Percentiles rank a stretch among this genome's conserved stretches.
Evolutionary conservation across 2,797 vertebrate genomes (phyloP).

Genomic region (Sebastes goodei): DNA sequence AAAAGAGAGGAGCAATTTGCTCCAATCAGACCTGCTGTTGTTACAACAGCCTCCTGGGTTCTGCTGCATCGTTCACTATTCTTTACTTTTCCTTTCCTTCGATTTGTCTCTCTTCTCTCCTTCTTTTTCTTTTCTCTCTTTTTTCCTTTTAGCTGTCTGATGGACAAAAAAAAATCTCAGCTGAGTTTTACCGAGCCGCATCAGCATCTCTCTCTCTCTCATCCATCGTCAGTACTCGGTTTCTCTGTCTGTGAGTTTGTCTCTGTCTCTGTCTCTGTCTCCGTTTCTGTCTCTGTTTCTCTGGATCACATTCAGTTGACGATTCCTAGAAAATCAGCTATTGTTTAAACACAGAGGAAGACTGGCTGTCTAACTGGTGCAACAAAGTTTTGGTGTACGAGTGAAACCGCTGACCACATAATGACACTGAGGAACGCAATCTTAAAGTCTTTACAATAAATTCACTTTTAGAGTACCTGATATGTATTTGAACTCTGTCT

Average conservation of each 20-base stretch:
- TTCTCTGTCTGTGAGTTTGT: constrained; percentile 4
- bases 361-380: constrained; percentile 32
- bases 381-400: constrained; percentile 55
- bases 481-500: constrained; percentile 52
- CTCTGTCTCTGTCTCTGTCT: background rate
- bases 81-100: background rate
- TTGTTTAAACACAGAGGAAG: constrained; percentile 70
- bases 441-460: constrained; percentile 72
- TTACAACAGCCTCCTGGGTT: constrained; percentile 24
- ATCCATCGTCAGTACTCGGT: background rate
- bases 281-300: constrained; percentile 10
- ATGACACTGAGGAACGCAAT: constrained; percentile 72
- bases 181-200: background rate
- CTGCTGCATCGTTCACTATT: constrained; percentile 4
- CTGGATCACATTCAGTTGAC: constrained; percentile 7
- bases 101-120: background rate
- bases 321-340: constrained; percentile 68
- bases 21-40: constrained; percentile 53
- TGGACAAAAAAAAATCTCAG: background rate
- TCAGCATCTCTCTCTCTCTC: constrained; percentile 9
- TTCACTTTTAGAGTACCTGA: constrained; percentile 74
- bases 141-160: background rate
- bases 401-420: constrained; percentile 76
- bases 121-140: background rate
- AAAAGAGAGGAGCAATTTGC: constrained; percentile 47